phyloP scores from a whole-genome alignment of 2,888 invertebrate genomes.

The Mactromeris polynyma region DNA sequence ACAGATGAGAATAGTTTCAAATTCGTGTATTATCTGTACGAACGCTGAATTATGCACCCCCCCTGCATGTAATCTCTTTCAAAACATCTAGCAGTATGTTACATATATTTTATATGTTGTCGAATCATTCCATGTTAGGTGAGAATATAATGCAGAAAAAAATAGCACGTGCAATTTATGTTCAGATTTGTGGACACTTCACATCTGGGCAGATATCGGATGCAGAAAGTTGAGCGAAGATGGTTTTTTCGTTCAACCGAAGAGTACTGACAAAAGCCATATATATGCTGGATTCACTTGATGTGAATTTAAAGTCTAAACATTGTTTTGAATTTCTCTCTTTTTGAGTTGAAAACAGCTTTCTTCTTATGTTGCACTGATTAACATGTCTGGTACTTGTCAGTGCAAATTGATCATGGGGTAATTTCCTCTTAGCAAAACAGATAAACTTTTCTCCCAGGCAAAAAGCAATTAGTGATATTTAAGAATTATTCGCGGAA shows the following conservation, averaged over 20 bases:
- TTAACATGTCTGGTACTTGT: neutral
- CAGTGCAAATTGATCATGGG: neutral
- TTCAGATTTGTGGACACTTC: too few relatives aligned
- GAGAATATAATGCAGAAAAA: too few relatives aligned
- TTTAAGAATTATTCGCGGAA: neutral
- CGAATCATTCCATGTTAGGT: too few relatives aligned
- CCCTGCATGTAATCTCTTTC: slow-evolving; percentile 12
- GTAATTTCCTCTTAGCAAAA: neutral
- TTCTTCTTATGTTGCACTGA: too few relatives aligned
- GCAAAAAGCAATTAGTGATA: neutral
- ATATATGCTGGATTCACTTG: too few relatives aligned
- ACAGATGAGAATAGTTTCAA: neutral
- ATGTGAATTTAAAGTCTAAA: too few relatives aligned
- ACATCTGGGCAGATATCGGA: too few relatives aligned
- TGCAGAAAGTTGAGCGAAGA: too few relatives aligned
- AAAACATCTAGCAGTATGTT: neutral
- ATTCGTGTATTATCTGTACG: neutral
- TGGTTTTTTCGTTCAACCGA: too few relatives aligned
- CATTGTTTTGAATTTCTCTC: too few relatives aligned
- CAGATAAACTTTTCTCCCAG: neutral
- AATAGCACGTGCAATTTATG: neutral
- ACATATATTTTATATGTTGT: neutral
- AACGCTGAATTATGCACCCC: neutral
- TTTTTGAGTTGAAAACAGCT: too few relatives aligned
- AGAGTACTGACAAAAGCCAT: too few relatives aligned